Evolutionary conservation across 2,797 vertebrate species (phyloP).

Genomic region (Yasuhikotakia modesta): DNA sequence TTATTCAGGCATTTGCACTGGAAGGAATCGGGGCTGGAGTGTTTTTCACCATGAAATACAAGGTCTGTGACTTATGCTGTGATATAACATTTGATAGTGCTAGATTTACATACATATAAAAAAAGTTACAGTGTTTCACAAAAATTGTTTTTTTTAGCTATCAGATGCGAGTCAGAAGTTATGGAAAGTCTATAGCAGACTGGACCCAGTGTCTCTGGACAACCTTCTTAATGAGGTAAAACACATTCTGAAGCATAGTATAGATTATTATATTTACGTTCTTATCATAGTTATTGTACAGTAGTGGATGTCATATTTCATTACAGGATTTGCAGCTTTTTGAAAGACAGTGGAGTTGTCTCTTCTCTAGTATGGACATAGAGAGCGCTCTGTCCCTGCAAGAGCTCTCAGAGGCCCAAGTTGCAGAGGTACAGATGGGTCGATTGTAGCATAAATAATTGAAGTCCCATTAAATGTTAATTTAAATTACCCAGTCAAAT

Average conservation of each 20-base stretch:
- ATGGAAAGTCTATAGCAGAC: constrained; percentile 88
- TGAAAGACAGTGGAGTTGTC: constrained; percentile 90
- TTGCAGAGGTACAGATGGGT: constrained; percentile 84
- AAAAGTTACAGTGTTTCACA: neutral
- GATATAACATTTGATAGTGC: too few species aligned
- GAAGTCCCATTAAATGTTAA: neutral
- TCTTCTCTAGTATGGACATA: constrained; percentile 91
- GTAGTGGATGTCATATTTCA: constrained; percentile 36
- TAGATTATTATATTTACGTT: neutral
- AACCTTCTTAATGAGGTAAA: constrained; percentile 86
- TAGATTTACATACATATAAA: too few species aligned
- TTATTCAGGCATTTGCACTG: constrained; percentile 95
- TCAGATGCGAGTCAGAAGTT: constrained; percentile 91
- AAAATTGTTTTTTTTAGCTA: constrained; percentile 72
- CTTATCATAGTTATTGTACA: neutral
- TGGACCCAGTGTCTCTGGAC: constrained; percentile 90
- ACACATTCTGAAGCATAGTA: neutral
- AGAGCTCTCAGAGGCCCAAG: constrained; percentile 94
- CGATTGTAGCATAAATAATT: neutral
- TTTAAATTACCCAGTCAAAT: too few species aligned
- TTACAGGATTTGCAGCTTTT: constrained; percentile 86
- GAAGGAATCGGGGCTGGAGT: constrained; percentile 95
- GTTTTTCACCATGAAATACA: constrained; percentile 96
- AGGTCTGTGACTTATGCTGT: constrained; percentile 72
- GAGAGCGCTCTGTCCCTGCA: constrained; percentile 90